phyloP scores from a whole-genome alignment of 1,140 invertebrate species.

The Thaumatotibia leucotreta region DNA sequence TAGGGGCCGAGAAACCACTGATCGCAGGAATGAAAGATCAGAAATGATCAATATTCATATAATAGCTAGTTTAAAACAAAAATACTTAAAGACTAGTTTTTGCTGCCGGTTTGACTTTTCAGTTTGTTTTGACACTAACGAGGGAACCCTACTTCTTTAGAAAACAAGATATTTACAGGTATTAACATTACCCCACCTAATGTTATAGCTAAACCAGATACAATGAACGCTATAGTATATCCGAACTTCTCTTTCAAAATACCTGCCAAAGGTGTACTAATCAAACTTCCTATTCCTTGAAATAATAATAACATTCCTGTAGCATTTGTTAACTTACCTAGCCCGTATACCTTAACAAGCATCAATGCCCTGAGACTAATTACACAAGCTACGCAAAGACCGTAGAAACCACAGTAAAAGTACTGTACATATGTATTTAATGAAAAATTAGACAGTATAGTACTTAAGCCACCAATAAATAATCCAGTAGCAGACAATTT shows the following conservation, averaged over 20 bases:
- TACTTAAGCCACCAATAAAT: conserved; percentile 38
- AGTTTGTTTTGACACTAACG: neutral
- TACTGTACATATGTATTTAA: conserved; percentile 59
- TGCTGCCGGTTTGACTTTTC: neutral
- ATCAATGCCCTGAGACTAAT: conserved; percentile 50
- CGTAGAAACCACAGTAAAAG: conserved; percentile 51
- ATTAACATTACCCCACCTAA: conserved; percentile 43
- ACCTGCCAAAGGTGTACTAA: conserved; percentile 57
- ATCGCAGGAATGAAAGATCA: no score
- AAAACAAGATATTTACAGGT: conserved; percentile 32
- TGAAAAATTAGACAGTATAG: conserved; percentile 45
- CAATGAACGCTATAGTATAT: conserved; percentile 48
- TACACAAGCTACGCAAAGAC: conserved; percentile 48
- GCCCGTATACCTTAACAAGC: conserved; percentile 55
- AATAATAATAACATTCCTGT: conserved; percentile 62
- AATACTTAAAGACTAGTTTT: neutral
- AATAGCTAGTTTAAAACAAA: no score
- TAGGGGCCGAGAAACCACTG: no score
- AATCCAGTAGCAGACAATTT: conserved; percentile 37
- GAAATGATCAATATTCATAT: no score
- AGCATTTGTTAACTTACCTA: conserved; percentile 68
- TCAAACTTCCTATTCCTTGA: conserved; percentile 59
- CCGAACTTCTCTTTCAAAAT: conserved; percentile 49
- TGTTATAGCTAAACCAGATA: conserved; percentile 48
- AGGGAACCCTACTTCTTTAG: conserved; percentile 23